phyloP scores from a whole-genome alignment of 2,888 invertebrate genomes.

The Proisotoma minuta region DNA sequence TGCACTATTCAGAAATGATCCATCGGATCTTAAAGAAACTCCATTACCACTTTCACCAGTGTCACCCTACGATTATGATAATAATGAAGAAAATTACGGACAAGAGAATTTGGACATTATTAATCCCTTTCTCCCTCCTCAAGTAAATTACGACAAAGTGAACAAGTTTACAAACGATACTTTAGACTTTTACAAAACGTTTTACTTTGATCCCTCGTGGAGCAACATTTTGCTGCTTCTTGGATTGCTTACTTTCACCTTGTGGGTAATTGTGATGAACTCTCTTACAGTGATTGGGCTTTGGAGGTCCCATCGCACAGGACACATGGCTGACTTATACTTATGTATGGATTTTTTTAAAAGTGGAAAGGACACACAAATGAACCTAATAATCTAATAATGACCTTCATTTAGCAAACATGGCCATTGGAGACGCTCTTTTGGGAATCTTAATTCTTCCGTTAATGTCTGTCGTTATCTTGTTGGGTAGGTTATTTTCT shows the following conservation, averaged over 20 bases:
- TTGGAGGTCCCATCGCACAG: constrained; percentile 26
- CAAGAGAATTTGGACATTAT: too few relatives aligned
- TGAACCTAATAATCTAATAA: too few relatives aligned
- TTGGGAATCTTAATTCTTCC: constrained; percentile 43
- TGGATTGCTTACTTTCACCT: constrained; percentile 21
- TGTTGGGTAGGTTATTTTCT: too few relatives aligned
- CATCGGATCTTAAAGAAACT: too few relatives aligned
- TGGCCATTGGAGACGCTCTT: constrained; percentile 37
- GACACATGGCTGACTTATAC: constrained; percentile 35
- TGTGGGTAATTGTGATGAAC: constrained; percentile 41
- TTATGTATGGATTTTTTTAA: constrained; percentile 2
- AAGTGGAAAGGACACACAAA: too few relatives aligned
- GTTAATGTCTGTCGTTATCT: constrained; percentile 41
- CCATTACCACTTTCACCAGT: too few relatives aligned
- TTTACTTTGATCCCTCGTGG: constrained; percentile 34
- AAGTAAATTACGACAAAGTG: constrained; percentile 7
- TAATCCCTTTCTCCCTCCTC: constrained; percentile 4
- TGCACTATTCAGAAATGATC: too few relatives aligned
- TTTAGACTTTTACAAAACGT: background rate
- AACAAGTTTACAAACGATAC: constrained; percentile 1
- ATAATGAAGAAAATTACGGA: too few relatives aligned
- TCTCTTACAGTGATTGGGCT: constrained; percentile 31
- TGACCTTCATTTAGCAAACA: constrained; percentile 34
- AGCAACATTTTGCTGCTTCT: constrained; percentile 29
- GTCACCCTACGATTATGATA: too few relatives aligned